Conservation (phyloP, 2,888 invertebrate species). For the Nephrotoma guestfalica region DNA sequence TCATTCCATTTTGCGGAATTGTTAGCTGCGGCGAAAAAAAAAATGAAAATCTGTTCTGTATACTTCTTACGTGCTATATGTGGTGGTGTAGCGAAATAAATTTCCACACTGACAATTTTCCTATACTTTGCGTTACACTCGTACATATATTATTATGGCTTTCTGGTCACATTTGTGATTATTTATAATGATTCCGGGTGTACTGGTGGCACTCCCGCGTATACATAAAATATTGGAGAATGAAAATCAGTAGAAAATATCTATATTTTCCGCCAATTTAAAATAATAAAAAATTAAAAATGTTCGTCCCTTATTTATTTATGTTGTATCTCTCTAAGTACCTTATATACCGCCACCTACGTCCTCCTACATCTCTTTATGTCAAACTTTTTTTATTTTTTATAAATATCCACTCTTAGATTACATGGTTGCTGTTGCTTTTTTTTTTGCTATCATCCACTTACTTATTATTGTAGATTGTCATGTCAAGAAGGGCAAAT, state of each 20-base stretch:
- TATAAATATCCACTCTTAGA: not conserved
- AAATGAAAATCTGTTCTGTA: not conserved
- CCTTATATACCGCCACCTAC: not conserved
- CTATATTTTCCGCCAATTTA: conserved; percentile 3
- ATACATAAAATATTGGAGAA: not conserved
- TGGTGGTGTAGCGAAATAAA: not conserved
- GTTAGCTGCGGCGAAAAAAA: not conserved
- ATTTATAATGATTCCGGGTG: not conserved
- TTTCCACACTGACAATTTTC: not conserved
- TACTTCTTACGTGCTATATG: not conserved
- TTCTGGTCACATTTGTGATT: not conserved
- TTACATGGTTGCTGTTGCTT: not conserved
- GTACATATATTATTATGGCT: not conserved
- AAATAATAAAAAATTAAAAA: not conserved
- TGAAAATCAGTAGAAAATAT: not conserved
- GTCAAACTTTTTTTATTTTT: not conserved
- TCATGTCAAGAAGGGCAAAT: conserved; percentile 4
- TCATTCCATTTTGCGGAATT: not conserved
- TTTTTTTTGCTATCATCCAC: not conserved
- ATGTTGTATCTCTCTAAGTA: not conserved
- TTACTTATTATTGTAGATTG: conserved; percentile 3
- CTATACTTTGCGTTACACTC: not conserved
- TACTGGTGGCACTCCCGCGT: not conserved
- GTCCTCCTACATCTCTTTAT: not conserved
- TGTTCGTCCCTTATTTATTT: not conserved